These are phyloP conservation scores for Halichoeres trimaculatus DNA, from an alignment of 2,113 vertebrate genomes.

Conservation along the genomic window DNA sequence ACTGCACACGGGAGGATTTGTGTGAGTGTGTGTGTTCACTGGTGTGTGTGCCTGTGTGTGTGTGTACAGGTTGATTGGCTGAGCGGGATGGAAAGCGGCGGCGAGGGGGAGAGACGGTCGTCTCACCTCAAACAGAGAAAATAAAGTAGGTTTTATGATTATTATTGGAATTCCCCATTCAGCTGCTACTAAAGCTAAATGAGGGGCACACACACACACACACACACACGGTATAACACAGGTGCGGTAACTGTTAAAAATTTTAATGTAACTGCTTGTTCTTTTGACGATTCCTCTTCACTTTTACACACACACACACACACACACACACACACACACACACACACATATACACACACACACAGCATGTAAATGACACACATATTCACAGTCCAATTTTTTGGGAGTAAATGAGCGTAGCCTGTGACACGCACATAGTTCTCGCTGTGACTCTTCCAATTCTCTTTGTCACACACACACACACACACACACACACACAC, in stretches of 20 bases:
- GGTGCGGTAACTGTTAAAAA: background rate
- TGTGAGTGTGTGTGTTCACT: conserved; percentile 2
- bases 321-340: conserved; percentile 3
- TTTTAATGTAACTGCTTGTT: background rate
- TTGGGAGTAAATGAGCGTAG: conserved; percentile 58
- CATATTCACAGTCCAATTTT: conserved; percentile 46
- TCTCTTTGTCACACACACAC: background rate
- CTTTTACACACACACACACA: background rate
- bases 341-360: conserved; percentile 18
- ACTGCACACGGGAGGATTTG: conserved; percentile 53
- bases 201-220: conserved; percentile 8
- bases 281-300: background rate
- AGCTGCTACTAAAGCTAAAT: conserved; percentile 46
- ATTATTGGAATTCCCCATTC: conserved; percentile 68
- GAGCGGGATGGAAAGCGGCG: conserved; percentile 51
- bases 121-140: conserved; percentile 73
- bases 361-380: background rate
- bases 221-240: too few species aligned
- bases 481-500: conserved; percentile 13
- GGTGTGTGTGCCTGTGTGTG: background rate
- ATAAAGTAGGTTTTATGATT: conserved; percentile 75
- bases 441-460: conserved; percentile 4
- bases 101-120: conserved; percentile 33
- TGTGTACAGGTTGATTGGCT: conserved; percentile 45
- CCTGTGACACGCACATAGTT: conserved; percentile 42